Evolutionary conservation across 2,888 invertebrate species (phyloP), one percentile per base, ranked within the genome.

Genomic region (Athalia rosae): DNA sequence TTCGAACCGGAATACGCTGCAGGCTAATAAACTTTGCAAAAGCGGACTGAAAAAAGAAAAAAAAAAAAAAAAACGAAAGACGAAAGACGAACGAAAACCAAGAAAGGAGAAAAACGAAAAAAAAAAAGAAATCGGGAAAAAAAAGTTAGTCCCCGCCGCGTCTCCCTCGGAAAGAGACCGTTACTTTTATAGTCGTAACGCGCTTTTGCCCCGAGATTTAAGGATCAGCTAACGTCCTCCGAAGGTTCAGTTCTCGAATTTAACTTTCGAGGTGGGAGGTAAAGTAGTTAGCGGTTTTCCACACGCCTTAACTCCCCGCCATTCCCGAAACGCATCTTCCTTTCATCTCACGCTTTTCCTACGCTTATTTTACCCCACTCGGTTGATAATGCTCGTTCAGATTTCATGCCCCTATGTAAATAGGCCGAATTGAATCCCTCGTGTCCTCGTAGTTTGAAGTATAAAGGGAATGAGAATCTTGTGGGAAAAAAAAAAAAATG

Each of bases 211-310:
- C 43, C 5, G 71, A 71, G 71, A 71, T 71, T 58, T 71, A 58
- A n/a, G 71, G 71, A 71, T 71, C 71, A 71, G 71, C 56, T 71
- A 58, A 71, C 58, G 71, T 71, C 71, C 71, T 71, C 58, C 56
- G 45, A 71, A 74, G 74, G 48, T 74, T 61, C 28, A 50, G 28
- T 48, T 28, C 61, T 59, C 74, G 62, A 74, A 61, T 48, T 48
- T 9, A 74, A 74, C 61, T 74, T 61, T 28, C 48, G 5, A 50
- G 47, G 4, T 3, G 4, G 13, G 13, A 61, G 4, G 15, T 8
- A 28, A 61, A 61, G 56, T 71, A 69, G 74, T 74, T 61, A 61
- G 61, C 74, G 74, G 61, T 74, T 74, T 74, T 59, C 74, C 48
- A 48, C 28, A 45, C 47, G 74, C 48, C 61, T 74, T 61, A 61